Conservation (phyloP, 2,113 vertebrate genomes). For the Thomomys bottae region DNA sequence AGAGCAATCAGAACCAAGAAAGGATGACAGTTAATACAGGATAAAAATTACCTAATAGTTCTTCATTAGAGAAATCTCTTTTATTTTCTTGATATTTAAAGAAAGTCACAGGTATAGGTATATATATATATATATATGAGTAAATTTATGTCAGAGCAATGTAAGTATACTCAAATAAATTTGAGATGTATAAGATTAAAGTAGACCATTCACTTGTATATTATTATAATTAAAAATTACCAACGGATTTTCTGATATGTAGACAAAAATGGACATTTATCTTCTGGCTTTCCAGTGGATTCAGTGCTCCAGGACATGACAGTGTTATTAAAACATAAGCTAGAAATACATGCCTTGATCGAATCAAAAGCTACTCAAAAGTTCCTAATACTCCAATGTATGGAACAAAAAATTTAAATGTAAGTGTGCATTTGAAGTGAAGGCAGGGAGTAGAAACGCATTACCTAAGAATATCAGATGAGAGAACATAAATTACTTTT, state of each 20-base stretch:
- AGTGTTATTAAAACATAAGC: neutral
- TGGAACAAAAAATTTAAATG: neutral
- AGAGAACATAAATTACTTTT: slow-evolving; percentile 24
- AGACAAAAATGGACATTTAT: too few species aligned
- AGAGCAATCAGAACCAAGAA: neutral
- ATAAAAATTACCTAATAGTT: too few species aligned
- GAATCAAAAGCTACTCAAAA: slow-evolving; percentile 5
- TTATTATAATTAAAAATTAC: neutral
- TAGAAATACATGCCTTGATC: neutral
- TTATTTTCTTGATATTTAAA: too few species aligned
- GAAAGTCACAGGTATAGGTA: neutral
- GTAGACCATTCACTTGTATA: neutral
- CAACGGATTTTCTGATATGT: neutral
- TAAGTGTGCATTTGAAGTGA: neutral
- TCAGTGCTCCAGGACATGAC: neutral
- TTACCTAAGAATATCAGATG: slow-evolving; percentile 57
- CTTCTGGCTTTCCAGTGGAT: neutral
- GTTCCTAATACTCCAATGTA: neutral
- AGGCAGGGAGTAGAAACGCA: neutral
- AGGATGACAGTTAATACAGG: neutral
- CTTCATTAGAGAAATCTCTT: too few species aligned
- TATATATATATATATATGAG: neutral
- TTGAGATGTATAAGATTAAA: neutral
- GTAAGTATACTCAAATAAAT: neutral
- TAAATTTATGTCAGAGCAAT: neutral